Base-by-base conservation (phyloP, 1,140 invertebrate genomes). In the Drosophila bocki region DNA sequence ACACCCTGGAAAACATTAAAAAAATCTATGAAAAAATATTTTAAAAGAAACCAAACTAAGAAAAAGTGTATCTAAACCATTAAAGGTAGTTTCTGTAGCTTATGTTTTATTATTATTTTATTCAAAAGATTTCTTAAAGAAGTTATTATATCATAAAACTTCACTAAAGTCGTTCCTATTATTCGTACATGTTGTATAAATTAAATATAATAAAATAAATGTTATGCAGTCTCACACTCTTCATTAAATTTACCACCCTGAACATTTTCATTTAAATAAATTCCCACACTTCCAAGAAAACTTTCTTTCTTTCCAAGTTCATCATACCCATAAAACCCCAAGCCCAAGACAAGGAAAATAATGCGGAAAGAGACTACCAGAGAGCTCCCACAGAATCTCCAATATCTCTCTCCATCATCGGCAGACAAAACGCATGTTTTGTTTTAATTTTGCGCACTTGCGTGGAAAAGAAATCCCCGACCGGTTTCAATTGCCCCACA, bases 371-470 rank as follows among this genome's bases (percentile, higher is more conserved):
- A 69, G 13, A 33, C 19, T n/a, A 8, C 29, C 26, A n/a, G 11
- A 33, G 41, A 6, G 41, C 50, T 42, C n/a, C 29, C 42, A 59
- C 53, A 78, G 50, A 78, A 70, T 75, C 62, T 68, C 62, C 58
- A 65, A 78, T 82, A 87, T 78, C 79, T 68, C 70, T 39, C 53
- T 56, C 35, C 53, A 56, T 56, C 62, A 72, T 50, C 9, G 54
- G 53, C 80, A 72, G 65, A 86, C 84, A 87, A 86, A 86, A 88
- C 83, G 83, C 84, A 88, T 87, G 83, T 88, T 87, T 87, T 87
- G 76, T 88, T 78, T 87, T 87, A 83, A 87, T 88, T 88, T 87
- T 83, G 83, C 72, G 67, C 74, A 60, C 54, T 59, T 17, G 77
- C 53, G 41, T 67, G 41, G 50, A 71, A 68, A 65, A 79, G 67